Evolutionary conservation across 1,140 invertebrate genomes (phyloP).

Genomic region (Drosophila nebulosa): DNA sequence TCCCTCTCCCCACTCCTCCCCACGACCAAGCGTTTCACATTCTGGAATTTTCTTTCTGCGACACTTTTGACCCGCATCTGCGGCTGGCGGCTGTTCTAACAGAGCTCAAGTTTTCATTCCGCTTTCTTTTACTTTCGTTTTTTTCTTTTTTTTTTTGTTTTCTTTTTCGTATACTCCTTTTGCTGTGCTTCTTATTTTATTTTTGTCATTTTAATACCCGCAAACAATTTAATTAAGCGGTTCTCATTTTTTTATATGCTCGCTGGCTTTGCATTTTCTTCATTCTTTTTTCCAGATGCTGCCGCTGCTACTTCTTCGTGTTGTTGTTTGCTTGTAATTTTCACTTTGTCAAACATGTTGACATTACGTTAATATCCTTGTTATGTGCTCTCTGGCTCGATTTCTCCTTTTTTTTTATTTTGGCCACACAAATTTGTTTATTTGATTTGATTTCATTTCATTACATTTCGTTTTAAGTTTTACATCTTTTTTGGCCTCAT

Average conservation of each 20-base stretch:
- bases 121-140: constrained; percentile 20
- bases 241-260: constrained; percentile 45
- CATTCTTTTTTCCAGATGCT: neutral
- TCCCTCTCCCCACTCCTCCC: neutral
- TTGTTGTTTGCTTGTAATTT: constrained; percentile 39
- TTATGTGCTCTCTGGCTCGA: constrained; percentile 22
- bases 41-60: constrained; percentile 43
- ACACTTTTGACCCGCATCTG: constrained; percentile 55
- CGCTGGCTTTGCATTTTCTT: constrained; percentile 31
- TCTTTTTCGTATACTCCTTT: neutral
- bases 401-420: neutral
- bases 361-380: constrained; percentile 70
- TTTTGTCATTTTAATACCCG: constrained; percentile 74
- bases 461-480: constrained; percentile 69
- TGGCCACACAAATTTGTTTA: constrained; percentile 59
- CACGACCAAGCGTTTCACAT: neutral
- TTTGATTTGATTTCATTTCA: constrained; percentile 66
- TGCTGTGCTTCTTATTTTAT: constrained; percentile 22
- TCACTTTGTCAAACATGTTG: constrained; percentile 73
- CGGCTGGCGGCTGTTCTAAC: neutral
- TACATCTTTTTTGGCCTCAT: constrained; percentile 46
- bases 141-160: neutral
- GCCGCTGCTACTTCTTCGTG: neutral
- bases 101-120: constrained; percentile 67
- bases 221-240: constrained; percentile 79